Evolutionary conservation across 1,140 invertebrate species (phyloP).

Genomic region (Thaumatotibia leucotreta): DNA sequence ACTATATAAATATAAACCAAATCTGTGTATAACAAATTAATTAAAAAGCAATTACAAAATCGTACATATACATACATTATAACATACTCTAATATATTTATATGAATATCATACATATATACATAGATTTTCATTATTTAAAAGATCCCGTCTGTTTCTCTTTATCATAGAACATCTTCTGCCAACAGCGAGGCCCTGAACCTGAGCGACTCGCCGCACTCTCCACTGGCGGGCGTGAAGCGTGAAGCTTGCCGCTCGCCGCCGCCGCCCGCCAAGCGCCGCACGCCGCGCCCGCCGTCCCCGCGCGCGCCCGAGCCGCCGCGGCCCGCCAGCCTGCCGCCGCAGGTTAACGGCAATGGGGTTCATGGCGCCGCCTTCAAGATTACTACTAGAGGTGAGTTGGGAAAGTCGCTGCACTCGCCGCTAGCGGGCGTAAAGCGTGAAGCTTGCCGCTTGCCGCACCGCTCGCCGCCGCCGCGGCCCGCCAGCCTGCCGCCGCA

Average conservation of each 20-base stretch:
- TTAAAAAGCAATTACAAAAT: too few relatives aligned
- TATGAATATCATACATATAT: too few relatives aligned
- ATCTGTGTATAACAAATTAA: too few relatives aligned
- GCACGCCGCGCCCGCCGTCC: constrained; percentile 52
- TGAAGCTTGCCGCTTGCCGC: constrained; percentile 77
- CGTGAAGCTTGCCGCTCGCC: constrained; percentile 78
- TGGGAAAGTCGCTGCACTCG: constrained; percentile 78
- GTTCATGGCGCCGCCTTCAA: constrained; percentile 88
- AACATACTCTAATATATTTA: too few relatives aligned
- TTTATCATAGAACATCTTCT: neutral
- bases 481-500: constrained; percentile 39
- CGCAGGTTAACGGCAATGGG: constrained; percentile 59
- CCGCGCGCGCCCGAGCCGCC: constrained; percentile 23
- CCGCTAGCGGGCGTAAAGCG: constrained; percentile 77
- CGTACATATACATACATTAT: too few relatives aligned
- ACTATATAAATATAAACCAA: too few relatives aligned
- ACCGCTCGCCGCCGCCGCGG: constrained; percentile 65
- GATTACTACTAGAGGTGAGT: constrained; percentile 89
- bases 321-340: constrained; percentile 32
- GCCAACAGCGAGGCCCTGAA: constrained; percentile 78
- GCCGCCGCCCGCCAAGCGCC: constrained; percentile 79
- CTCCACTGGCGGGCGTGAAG: constrained; percentile 74
- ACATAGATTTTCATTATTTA: neutral
- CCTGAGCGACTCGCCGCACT: constrained; percentile 78
- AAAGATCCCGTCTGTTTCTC: neutral